Conservation (phyloP, 2,113 vertebrate species). For the Centropus unirufus region DNA sequence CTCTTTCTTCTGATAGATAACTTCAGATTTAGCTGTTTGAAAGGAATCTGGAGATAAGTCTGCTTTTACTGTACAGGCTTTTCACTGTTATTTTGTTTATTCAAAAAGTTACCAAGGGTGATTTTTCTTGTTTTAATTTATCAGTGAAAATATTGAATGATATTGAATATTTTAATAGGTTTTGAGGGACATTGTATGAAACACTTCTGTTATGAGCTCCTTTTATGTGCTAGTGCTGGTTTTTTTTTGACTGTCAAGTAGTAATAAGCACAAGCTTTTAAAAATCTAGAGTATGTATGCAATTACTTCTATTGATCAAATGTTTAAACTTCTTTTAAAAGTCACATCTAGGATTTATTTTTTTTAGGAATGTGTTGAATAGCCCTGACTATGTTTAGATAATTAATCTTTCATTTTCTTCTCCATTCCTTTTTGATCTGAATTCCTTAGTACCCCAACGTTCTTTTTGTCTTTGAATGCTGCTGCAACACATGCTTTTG, state of each 20-base stretch:
- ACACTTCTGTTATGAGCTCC: neutral
- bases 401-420: neutral
- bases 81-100: neutral
- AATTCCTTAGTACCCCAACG: neutral
- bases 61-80: neutral
- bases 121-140: neutral
- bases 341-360: fast-evolving
- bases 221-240: neutral
- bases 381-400: neutral
- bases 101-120: neutral
- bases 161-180: neutral
- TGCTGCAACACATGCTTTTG: neutral
- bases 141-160: neutral
- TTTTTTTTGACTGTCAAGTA: neutral
- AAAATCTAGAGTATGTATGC: neutral
- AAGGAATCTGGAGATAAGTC: neutral
- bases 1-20: neutral
- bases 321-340: neutral
- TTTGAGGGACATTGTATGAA: neutral
- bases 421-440: neutral
- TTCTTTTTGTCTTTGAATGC: neutral
- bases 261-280: neutral
- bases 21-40: neutral
- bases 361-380: neutral
- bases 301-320: neutral